Evolutionary conservation across 2,113 vertebrate species (phyloP), one percentile per base, ranked within the genome.

Genomic region (Bubo blakistoni): DNA sequence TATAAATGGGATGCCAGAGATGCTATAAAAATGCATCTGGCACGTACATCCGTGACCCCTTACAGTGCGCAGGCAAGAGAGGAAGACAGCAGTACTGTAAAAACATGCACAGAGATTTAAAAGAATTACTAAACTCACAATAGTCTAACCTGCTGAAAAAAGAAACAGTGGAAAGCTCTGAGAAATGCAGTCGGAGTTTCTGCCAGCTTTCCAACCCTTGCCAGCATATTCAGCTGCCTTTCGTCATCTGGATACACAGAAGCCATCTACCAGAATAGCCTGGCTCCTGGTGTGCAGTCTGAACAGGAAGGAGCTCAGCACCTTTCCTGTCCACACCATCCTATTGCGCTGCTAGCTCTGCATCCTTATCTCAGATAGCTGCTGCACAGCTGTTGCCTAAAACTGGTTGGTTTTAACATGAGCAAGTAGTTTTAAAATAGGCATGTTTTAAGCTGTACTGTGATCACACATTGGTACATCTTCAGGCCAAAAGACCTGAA

Each of bases 261-360:
- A 96, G 84, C 95, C 70, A 42, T 16, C 66, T 72, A 91, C 92
- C 74, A 88, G 92, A 93, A 82, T 72, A 94, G 93, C 63, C 84
- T 29, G 52, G 86, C 71, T 90, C 24, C 90, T 73, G 65, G 87
- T 2, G 0, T 13, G 5, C 72, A 40, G 70, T 49, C 91, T 79
- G 87, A 74, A 63, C 87, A 90, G 88, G 96, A 94, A 93, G 87
- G 81, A 90, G 93, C 93, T 90, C 84, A 49, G 92, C 90, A 82
- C 92, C 96, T 94, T 88, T 80, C 91, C 81, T 90, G 93, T 62
- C 87, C 92, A 18, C 67, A 26, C 81, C 79, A 57, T 36, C 62
- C 82, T 58, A 51, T 79, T 71, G 78, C 1, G 0, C 84, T 78
- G 78, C 83, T 83, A 59, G 44, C 86, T 95, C 65, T 57, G 85